phyloP scores from a whole-genome alignment of 2,113 vertebrate genomes.

The Scatophagus argus region DNA sequence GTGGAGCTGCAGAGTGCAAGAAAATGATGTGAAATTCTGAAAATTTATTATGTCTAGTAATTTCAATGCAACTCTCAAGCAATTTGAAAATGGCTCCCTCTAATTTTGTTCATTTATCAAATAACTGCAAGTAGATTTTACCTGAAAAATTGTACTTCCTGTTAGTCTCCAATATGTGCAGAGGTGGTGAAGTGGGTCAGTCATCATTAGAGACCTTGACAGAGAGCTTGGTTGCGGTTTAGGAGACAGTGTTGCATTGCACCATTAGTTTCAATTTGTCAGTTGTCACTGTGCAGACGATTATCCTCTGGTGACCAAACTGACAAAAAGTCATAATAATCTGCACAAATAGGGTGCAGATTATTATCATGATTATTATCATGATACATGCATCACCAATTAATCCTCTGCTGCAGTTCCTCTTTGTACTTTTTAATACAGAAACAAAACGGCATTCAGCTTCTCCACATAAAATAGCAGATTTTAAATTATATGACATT shows the following conservation, averaged over 20 bases:
- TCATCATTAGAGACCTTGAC: slow-evolving; percentile 1
- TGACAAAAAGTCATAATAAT: not conserved
- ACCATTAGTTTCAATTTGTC: slow-evolving; percentile 2
- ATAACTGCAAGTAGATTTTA: slow-evolving; percentile 1
- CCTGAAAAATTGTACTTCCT: not conserved
- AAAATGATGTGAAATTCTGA: not conserved
- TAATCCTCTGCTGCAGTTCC: not conserved
- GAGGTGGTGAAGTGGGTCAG: slow-evolving; percentile 17
- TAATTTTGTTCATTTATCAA: not conserved
- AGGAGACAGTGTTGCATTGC: slow-evolving; percentile 5
- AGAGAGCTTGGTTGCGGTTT: not conserved
- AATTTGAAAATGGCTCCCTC: not conserved
- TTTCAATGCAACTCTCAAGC: not conserved
- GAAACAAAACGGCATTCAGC: not conserved
- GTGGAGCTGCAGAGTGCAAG: slow-evolving; percentile 6
- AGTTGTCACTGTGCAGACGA: slow-evolving; percentile 8
- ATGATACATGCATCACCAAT: not conserved
- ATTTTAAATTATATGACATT: slow-evolving; percentile 14
- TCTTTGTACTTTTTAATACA: not conserved
- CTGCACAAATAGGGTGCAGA: slow-evolving; percentile 2
- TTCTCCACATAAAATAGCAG: not conserved
- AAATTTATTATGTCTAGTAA: not conserved
- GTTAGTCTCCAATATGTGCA: not conserved
- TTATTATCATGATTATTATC: no score
- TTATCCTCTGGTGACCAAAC: not conserved